Evolutionary conservation across 2,888 invertebrate genomes (phyloP).

Genomic region (Alviniconcha strummeri): DNA sequence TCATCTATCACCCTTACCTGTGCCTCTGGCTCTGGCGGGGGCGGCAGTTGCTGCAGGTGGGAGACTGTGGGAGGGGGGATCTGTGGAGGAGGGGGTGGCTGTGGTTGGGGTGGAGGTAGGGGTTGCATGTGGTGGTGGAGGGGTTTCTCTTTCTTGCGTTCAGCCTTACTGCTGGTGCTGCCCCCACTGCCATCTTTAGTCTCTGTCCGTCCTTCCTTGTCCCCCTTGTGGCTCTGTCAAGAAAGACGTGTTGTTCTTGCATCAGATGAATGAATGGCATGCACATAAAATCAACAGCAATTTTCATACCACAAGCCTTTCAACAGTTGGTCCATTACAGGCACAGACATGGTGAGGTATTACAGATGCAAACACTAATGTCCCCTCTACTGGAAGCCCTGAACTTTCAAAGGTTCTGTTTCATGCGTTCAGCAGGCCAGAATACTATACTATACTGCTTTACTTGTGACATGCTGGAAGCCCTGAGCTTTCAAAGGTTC

Average conservation of each 20-base stretch:
- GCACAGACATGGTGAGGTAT: no score
- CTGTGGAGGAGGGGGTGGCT: slow-evolving; percentile 48
- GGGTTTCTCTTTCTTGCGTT: slow-evolving; percentile 62
- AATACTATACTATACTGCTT: no score
- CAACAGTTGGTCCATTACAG: no score
- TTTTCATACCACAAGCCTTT: no score
- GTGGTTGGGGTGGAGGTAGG: slow-evolving; percentile 43
- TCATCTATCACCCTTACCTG: slow-evolving; percentile 7
- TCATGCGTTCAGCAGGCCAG: no score
- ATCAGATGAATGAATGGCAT: no score
- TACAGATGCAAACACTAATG: no score
- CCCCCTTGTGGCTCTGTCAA: slow-evolving; percentile 10
- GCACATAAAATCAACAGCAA: no score
- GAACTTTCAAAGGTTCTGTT: no score
- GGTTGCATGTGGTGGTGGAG: slow-evolving; percentile 39
- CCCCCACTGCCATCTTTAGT: slow-evolving; percentile 25
- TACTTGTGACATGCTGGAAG: no score
- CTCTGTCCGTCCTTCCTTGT: slow-evolving; percentile 27
- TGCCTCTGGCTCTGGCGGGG: slow-evolving; percentile 31
- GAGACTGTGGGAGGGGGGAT: slow-evolving; percentile 32
- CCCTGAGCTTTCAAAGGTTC: no score
- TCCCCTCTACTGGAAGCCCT: no score
- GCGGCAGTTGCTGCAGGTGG: slow-evolving; percentile 33
- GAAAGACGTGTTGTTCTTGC: not conserved
- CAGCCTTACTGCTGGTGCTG: slow-evolving; percentile 50